Percentiles rank a stretch among this genome's conserved stretches.
Conservation (phyloP, 2,113 vertebrate genomes). For the Indicator indicator region DNA sequence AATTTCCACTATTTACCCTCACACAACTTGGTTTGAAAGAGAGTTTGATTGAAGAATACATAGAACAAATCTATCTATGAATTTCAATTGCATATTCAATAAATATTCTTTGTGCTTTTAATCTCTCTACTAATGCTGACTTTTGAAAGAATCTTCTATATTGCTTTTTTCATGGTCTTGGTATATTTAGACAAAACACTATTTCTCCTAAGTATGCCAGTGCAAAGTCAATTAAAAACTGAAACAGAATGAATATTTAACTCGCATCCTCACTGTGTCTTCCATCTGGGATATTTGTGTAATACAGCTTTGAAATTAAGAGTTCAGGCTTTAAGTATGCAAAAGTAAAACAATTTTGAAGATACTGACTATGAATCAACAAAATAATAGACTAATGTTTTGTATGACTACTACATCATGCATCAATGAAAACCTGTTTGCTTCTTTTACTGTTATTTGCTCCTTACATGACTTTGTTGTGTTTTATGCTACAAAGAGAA, state of each 20-base stretch:
- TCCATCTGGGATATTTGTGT: neutral
- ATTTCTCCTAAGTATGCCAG: neutral
- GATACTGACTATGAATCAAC: neutral
- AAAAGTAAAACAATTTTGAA: neutral
- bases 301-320: neutral
- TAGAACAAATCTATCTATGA: neutral
- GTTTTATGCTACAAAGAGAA: neutral
- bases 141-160: neutral
- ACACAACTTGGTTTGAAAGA: neutral
- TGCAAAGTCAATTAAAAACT: neutral
- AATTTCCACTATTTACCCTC: neutral
- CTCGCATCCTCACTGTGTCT: neutral
- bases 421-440: neutral
- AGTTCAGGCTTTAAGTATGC: neutral
- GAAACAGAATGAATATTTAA: neutral
- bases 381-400: neutral
- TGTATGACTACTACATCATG: rapidly evolving
- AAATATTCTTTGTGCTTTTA: neutral
- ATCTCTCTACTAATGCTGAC: neutral
- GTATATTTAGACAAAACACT: neutral
- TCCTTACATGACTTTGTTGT: neutral
- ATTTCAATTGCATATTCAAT: neutral
- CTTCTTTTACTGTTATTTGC: neutral
- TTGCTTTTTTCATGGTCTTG: neutral
- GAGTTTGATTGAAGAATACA: neutral